phyloP scores from a whole-genome alignment of 2,888 invertebrate species.

The Adelognathus sp. region DNA sequence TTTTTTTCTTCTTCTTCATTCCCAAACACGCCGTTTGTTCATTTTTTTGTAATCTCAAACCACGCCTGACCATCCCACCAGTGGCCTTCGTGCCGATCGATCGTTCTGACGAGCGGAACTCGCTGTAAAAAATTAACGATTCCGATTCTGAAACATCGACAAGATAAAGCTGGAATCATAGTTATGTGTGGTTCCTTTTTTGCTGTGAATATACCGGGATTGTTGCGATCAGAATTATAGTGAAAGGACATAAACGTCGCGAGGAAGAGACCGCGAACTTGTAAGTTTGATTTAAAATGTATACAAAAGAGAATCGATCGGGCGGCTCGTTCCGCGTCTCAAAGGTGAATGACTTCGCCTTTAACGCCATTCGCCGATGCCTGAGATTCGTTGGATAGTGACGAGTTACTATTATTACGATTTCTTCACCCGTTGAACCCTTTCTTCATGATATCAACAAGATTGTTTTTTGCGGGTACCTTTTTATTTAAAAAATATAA shows the following conservation, averaged over 20 bases:
- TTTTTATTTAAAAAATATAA: background rate
- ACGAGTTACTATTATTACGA: slow-evolving; percentile 20
- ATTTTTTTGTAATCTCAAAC: background rate
- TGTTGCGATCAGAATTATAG: slow-evolving; percentile 1
- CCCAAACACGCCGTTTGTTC: background rate
- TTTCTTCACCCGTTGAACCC: background rate
- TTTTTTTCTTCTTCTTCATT: background rate
- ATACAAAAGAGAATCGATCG: background rate
- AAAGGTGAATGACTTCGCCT: slow-evolving; percentile 7
- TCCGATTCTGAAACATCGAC: background rate
- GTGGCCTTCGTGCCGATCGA: slow-evolving; percentile 20
- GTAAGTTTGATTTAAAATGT: slow-evolving; percentile 19
- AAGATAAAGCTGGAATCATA: background rate
- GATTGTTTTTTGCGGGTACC: background rate
- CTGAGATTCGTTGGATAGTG: background rate
- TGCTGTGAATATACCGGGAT: background rate
- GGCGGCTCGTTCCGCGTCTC: background rate
- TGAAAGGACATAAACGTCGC: slow-evolving; percentile 20
- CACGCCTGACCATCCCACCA: background rate
- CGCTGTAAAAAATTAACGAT: no score
- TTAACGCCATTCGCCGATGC: background rate
- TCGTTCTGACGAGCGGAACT: slow-evolving; percentile 2
- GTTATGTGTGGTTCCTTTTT: background rate
- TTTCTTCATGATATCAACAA: background rate
- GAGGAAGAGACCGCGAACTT: slow-evolving; percentile 44